Percentiles rank a stretch among this genome's conserved stretches.
Evolutionary conservation across 2,797 vertebrate genomes (phyloP).

Genomic region (Chloroceryle inda): DNA sequence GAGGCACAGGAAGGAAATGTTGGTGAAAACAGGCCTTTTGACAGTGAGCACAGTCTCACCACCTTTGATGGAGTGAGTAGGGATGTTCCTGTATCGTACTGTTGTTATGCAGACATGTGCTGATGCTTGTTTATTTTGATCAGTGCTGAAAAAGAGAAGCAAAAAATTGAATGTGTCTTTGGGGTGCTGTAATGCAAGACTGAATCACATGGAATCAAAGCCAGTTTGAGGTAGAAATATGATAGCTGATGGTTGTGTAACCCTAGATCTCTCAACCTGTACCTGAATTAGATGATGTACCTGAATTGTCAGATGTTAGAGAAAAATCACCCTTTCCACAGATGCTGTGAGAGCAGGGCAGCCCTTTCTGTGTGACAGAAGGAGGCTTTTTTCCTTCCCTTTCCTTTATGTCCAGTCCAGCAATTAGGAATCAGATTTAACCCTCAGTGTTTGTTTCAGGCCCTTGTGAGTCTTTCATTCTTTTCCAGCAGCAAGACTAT

Average conservation of each 20-base stretch:
- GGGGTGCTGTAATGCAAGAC: background rate
- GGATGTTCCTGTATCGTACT: background rate
- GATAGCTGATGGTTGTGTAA: background rate
- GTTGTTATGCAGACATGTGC: background rate
- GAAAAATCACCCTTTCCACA: background rate
- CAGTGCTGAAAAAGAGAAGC: background rate
- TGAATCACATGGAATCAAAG: conserved; percentile 10
- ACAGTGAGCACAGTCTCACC: fast-evolving
- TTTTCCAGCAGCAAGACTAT: conserved; percentile 14
- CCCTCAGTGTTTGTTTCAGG: background rate
- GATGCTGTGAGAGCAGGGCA: background rate
- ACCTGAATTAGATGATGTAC: background rate
- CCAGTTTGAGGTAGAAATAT: background rate
- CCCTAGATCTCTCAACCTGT: background rate
- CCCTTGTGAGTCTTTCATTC: background rate
- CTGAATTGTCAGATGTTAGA: background rate
- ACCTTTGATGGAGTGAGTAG: background rate
- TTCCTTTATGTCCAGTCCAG: background rate
- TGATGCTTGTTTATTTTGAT: conserved; percentile 8
- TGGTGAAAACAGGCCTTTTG: background rate
- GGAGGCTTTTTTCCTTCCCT: background rate
- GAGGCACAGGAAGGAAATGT: background rate
- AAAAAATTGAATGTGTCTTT: background rate
- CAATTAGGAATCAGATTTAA: background rate
- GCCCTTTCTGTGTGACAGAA: background rate